These are phyloP conservation scores for Channa argus DNA, from an alignment of 2,113 vertebrate genomes.

Conservation along the genomic window DNA sequence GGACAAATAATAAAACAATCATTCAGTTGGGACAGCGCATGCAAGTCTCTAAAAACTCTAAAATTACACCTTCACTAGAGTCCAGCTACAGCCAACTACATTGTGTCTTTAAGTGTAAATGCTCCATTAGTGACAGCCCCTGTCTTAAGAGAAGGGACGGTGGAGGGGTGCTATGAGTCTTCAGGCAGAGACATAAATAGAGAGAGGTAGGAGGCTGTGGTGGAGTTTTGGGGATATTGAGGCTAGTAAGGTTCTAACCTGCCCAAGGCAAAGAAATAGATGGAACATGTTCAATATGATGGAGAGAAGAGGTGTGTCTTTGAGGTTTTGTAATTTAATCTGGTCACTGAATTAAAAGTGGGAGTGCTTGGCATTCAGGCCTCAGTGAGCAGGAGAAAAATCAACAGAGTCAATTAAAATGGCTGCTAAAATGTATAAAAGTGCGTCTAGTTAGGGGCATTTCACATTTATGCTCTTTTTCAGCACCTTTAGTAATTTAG, in stretches of 20 bases:
- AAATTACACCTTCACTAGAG: no score
- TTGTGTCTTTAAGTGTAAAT: no score
- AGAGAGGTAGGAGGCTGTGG: slow-evolving; percentile 34
- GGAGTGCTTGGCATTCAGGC: slow-evolving; percentile 41
- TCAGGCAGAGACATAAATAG: slow-evolving; percentile 34
- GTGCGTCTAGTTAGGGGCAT: neutral
- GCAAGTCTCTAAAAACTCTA: no score
- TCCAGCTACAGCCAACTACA: no score
- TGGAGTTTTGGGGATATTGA: slow-evolving; percentile 47
- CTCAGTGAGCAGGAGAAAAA: slow-evolving; percentile 18
- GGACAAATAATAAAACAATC: no score
- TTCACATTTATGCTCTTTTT: neutral
- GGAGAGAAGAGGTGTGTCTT: slow-evolving; percentile 48
- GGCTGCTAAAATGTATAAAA: slow-evolving; percentile 11
- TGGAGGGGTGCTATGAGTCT: neutral
- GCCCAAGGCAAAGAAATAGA: slow-evolving; percentile 39
- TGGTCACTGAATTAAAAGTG: slow-evolving; percentile 61
- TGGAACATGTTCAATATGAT: slow-evolving; percentile 52
- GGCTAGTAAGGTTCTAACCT: slow-evolving; percentile 24
- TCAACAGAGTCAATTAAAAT: slow-evolving; percentile 41
- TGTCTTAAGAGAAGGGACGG: neutral
- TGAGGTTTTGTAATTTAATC: slow-evolving; percentile 64
- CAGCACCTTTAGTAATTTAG: slow-evolving; percentile 2
- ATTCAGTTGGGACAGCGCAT: no score
- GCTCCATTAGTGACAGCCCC: neutral